Conservation (phyloP, 2,888 invertebrate species). For the Himalopsyche anomala region DNA sequence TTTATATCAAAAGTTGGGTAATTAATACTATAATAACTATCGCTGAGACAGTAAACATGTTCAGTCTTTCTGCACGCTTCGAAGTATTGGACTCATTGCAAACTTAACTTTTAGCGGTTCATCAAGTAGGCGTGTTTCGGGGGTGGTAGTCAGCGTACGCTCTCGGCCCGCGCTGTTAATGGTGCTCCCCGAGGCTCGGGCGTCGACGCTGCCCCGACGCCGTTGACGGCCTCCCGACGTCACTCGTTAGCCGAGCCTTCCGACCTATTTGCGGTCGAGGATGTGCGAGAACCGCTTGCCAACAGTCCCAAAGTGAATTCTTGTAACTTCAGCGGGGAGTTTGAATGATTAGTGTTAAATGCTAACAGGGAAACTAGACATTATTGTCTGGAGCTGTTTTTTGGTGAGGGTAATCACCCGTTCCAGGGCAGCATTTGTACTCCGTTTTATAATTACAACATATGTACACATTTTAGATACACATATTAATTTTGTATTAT, state of each 20-base stretch:
- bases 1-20: too few relatives aligned
- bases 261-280: conserved; percentile 43
- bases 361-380: conserved; percentile 20
- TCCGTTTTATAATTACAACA: too few relatives aligned
- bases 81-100: not conserved
- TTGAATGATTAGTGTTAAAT: conserved; percentile 41
- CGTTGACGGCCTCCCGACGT: conserved; percentile 35
- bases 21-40: too few relatives aligned
- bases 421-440: too few relatives aligned
- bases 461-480: too few relatives aligned
- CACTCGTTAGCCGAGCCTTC: conserved; percentile 41
- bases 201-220: conserved; percentile 14
- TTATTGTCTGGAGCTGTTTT: conserved; percentile 16
- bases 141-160: not conserved
- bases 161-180: conserved; percentile 13
- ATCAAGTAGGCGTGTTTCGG: conserved; percentile 11
- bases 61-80: not conserved
- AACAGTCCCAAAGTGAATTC: conserved; percentile 40
- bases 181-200: conserved; percentile 32
- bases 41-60: not conserved
- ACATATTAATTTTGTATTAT: too few relatives aligned
- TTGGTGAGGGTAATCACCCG: not conserved
- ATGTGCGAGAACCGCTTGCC: conserved; percentile 40
- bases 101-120: conserved; percentile 38
- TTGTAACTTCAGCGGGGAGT: conserved; percentile 38